Base-by-base conservation (phyloP, 1,140 invertebrate genomes). In the Diprion similis region DNA sequence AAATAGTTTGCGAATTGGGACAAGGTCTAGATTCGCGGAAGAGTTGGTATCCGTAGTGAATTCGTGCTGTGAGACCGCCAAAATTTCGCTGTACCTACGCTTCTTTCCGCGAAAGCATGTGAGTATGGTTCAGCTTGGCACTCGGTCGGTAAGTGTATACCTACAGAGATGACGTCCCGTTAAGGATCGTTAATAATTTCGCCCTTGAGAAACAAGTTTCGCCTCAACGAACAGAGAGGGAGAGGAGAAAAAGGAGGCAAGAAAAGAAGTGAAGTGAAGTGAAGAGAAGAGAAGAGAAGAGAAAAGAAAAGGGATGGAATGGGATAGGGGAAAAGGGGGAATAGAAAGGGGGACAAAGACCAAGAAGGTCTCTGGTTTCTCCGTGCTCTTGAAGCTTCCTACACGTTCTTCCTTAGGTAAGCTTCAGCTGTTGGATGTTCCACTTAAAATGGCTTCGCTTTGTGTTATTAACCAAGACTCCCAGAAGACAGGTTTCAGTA, bases 341-440 rank as follows among this genome's bases (percentile, higher is more conserved):
- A 48, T 46, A 72, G 70, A 66, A 65, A 48, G 72, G 18, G 67
- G 37, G 48, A 74, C 48, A 13, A 47, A 69, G 64, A 66, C 46
- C 45, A 37, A 68, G 64, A 37, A 37, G 24, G 24, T 37, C 24
- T 37, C 24, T 37, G 24, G 24, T 37, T 37, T 37, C 24, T 37
- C 24, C 24, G 24, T 37, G 24, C 24, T 37, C 24, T 37, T 37
- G 24, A 37, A 37, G 24, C 24, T 37, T 37, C 24, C 24, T 37
- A 37, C 24, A 37, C 24, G 24, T 6, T 37, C 24, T 37, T 37
- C 24, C 24, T 37, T 37, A 37, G 24, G 24, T 37, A 37, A 37
- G 24, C 24, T 37, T 37, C 24, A 37, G 24, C 24, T 37, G 24
- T 37, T 37, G 24, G 24, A 37, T 37, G 24, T 37, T 37, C 24